Conservation (phyloP, 2,113 vertebrate species). For the Myxocyprinus asiaticus region DNA sequence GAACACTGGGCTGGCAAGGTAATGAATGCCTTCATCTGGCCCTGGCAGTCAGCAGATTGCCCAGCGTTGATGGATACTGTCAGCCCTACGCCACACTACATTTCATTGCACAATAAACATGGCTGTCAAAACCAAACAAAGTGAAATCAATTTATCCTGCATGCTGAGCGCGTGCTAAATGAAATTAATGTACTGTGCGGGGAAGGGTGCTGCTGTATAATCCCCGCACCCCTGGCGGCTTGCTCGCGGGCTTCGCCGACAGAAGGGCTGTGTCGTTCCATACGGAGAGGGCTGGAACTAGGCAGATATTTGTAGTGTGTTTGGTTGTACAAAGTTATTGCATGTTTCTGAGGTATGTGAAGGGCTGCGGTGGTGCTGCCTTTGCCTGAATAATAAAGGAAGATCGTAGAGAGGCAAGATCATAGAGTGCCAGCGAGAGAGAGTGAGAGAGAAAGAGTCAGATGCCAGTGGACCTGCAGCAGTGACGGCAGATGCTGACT, state of each 20-base stretch:
- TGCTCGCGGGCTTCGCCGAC: not conserved
- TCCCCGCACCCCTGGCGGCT: slow-evolving; percentile 68
- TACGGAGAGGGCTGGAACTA: not conserved
- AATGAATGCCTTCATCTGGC: slow-evolving; percentile 99
- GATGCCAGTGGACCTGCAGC: no score
- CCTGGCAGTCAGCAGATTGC: slow-evolving; percentile 97
- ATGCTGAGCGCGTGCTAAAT: slow-evolving; percentile 98
- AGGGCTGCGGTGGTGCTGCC: no score
- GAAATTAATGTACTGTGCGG: slow-evolving; percentile 97
- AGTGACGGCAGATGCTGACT: no score
- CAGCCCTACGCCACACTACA: slow-evolving; percentile 93
- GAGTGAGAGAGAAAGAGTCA: no score
- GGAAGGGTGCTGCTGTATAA: slow-evolving; percentile 82
- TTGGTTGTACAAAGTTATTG: no score
- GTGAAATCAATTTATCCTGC: slow-evolving; percentile 99
- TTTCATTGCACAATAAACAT: slow-evolving; percentile 99
- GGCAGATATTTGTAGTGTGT: no score
- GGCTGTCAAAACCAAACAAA: slow-evolving; percentile 98
- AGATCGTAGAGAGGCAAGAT: no score
- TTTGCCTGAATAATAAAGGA: no score
- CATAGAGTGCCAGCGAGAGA: no score
- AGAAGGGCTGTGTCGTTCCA: not conserved
- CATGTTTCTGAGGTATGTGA: no score
- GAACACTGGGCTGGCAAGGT: slow-evolving; percentile 87
- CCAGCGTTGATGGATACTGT: slow-evolving; percentile 98